These are phyloP conservation scores for Belonocnema kinseyi DNA, from an alignment of 1,140 invertebrate species.

Conservation along the genomic window DNA sequence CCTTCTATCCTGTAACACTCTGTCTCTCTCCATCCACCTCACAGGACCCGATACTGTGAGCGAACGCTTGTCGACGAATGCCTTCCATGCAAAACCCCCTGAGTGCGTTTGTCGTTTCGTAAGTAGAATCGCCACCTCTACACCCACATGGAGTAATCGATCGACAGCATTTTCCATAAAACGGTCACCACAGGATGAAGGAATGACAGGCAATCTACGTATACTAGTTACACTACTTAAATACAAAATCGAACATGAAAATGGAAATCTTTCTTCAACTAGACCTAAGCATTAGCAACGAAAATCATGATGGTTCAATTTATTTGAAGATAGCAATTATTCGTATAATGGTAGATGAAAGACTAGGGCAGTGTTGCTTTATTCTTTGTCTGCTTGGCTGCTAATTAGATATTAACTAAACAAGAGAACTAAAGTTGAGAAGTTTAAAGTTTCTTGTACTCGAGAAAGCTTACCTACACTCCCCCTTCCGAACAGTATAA, in stretches of 20 bases:
- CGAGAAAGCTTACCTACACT: constrained; percentile 48
- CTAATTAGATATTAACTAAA: constrained; percentile 73
- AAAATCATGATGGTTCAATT: not conserved
- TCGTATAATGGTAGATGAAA: constrained; percentile 9
- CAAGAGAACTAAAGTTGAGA: constrained; percentile 70
- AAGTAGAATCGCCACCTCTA: constrained; percentile 55
- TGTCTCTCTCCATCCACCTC: constrained; percentile 49
- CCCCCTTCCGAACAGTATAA: constrained; percentile 49
- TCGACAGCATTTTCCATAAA: constrained; percentile 51
- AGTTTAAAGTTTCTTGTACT: constrained; percentile 73
- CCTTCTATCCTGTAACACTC: constrained; percentile 46
- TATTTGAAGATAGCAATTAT: not conserved
- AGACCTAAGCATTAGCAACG: not conserved
- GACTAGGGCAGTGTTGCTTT: constrained; percentile 48
- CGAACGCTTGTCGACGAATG: constrained; percentile 48
- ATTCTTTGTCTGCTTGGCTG: constrained; percentile 71
- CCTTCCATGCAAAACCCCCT: constrained; percentile 61
- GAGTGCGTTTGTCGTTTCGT: constrained; percentile 68
- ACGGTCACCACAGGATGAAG: constrained; percentile 40
- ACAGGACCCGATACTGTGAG: constrained; percentile 51
- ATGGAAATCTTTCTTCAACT: constrained; percentile 25
- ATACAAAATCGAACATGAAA: not conserved
- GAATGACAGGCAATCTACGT: constrained; percentile 66
- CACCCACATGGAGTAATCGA: constrained; percentile 55
- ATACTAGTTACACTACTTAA: constrained; percentile 14